These are phyloP conservation scores for Cynopterus brachyotis DNA, from an alignment of 2,113 vertebrate species.

Conservation along the genomic window DNA sequence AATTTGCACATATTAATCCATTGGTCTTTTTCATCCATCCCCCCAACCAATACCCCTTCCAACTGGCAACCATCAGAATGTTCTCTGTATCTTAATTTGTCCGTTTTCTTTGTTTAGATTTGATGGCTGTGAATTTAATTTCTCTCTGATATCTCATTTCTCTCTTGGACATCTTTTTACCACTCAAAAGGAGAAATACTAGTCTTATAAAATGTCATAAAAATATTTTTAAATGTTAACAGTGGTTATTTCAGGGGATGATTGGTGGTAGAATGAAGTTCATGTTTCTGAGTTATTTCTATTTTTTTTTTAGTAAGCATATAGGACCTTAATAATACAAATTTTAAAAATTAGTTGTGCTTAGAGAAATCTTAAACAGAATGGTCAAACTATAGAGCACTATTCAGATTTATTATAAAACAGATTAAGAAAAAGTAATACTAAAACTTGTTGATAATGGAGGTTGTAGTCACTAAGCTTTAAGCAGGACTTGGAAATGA, in stretches of 20 bases:
- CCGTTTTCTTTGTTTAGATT: no score
- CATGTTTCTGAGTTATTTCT: background rate
- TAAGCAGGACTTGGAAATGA: background rate
- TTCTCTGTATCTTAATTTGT: no score
- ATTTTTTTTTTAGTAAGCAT: background rate
- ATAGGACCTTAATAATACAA: background rate
- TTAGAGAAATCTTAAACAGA: constrained; percentile 1
- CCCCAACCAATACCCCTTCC: no score
- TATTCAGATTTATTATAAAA: constrained; percentile 4
- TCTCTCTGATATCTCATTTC: background rate
- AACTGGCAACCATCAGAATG: no score
- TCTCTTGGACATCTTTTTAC: background rate
- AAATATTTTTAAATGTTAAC: constrained; percentile 10
- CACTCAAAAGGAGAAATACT: background rate
- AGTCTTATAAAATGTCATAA: background rate
- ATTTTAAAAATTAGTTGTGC: background rate
- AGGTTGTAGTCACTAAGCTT: background rate
- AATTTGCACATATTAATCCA: no score
- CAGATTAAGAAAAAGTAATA: constrained; percentile 8
- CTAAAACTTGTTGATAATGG: background rate
- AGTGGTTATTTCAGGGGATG: background rate
- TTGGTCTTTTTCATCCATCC: no score
- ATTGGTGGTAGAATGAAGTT: background rate
- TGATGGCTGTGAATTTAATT: background rate
- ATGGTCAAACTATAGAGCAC: background rate